Evolutionary conservation across 64 coral and sea anemone species (phyloP).

Genomic region (Trachythela sp.): DNA sequence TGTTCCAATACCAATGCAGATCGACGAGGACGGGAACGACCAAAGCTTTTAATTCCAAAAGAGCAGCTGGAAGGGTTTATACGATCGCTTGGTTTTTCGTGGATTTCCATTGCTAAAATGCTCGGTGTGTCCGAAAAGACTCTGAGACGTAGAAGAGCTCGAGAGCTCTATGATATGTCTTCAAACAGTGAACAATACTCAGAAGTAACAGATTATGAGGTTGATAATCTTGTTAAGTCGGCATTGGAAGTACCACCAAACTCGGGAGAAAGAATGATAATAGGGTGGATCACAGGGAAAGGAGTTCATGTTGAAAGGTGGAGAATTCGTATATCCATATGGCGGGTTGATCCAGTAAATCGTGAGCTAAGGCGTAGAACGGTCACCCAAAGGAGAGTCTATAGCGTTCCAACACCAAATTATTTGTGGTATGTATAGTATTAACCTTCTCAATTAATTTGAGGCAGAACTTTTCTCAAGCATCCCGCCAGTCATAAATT

Average conservation of each 20-base stretch:
- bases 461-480: background rate
- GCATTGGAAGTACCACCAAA: slow-evolving; percentile 42
- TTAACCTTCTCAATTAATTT: background rate
- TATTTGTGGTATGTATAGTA: background rate
- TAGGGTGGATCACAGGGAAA: slow-evolving; percentile 47
- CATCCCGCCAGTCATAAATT: no score
- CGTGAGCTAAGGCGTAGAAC: slow-evolving; percentile 18
- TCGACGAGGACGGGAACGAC: slow-evolving; percentile 32
- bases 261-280: slow-evolving; percentile 58
- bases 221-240: slow-evolving; percentile 51
- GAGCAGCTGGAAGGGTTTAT: slow-evolving; percentile 50
- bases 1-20: slow-evolving; percentile 11
- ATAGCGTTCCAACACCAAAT: background rate
- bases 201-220: slow-evolving; percentile 41
- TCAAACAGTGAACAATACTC: slow-evolving; percentile 12
- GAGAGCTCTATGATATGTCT: slow-evolving; percentile 32
- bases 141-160: slow-evolving; percentile 12
- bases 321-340: slow-evolving; percentile 28
- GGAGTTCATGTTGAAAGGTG: slow-evolving; percentile 52
- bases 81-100: slow-evolving; percentile 55
- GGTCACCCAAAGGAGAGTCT: background rate
- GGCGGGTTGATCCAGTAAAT: background rate
- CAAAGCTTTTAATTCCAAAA: slow-evolving; percentile 41
- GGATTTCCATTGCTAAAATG: slow-evolving; percentile 45
- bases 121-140: slow-evolving; percentile 57